Conservation (phyloP, 2,888 invertebrate species). For the Galerucella calmariensis region DNA sequence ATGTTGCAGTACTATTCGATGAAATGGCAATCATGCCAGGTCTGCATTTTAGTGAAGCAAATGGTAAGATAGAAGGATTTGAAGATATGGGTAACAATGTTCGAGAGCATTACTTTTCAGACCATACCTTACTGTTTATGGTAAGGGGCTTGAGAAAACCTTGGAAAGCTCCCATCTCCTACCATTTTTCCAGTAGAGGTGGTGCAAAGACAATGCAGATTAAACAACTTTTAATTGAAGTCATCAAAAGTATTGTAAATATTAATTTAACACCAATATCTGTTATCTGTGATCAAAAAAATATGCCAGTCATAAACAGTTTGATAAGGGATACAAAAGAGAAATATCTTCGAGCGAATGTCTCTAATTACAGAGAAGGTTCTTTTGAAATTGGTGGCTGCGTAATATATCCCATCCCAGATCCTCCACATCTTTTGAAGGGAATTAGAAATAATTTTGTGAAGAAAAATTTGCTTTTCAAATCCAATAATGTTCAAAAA, state of each 20-base stretch:
- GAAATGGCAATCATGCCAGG: conserved; percentile 16
- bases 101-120: conserved; percentile 26
- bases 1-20: conserved; percentile 29
- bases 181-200: conserved; percentile 22
- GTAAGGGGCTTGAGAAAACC: conserved; percentile 31
- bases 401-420: background rate
- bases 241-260: conserved; percentile 26
- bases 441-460: background rate
- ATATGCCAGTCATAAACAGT: conserved; percentile 25
- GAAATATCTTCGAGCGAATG: conserved; percentile 13
- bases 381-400: background rate
- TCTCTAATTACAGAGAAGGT: background rate
- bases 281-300: conserved; percentile 35
- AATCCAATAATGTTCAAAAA: background rate
- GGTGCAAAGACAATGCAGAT: conserved; percentile 32
- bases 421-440: background rate
- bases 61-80: conserved; percentile 31
- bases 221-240: conserved; percentile 24
- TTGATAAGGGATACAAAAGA: conserved; percentile 33
- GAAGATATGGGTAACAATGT: conserved; percentile 34
- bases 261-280: conserved; percentile 37
- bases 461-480: background rate
- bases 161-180: conserved; percentile 28
- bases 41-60: conserved; percentile 32
- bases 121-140: conserved; percentile 39